Evolutionary conservation across 2,113 vertebrate genomes (phyloP).

Genomic region (Donacobius atricapilla): DNA sequence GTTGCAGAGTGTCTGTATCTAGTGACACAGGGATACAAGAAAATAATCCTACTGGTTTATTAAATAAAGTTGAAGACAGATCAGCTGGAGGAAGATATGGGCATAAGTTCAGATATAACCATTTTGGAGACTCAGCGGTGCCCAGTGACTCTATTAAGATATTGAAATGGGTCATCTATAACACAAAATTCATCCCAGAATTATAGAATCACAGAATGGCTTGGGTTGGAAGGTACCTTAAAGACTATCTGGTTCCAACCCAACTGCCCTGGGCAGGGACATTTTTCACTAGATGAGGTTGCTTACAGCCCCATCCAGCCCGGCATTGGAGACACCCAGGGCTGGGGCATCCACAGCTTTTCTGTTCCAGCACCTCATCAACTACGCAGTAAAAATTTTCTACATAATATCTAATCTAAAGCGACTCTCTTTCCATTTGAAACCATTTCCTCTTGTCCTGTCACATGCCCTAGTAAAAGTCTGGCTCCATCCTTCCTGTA

Average conservation of each 20-base stretch:
- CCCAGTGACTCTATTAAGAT: background rate
- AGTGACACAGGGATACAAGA: background rate
- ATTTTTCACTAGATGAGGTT: background rate
- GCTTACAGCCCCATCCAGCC: background rate
- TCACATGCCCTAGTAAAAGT: fast-evolving
- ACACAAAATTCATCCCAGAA: background rate
- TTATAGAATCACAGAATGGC: background rate
- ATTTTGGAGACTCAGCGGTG: background rate
- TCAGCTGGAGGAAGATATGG: background rate
- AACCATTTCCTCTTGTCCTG: background rate
- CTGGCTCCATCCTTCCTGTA: background rate
- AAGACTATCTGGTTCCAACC: background rate
- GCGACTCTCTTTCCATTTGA: background rate
- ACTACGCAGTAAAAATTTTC: background rate
- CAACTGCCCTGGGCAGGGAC: fast-evolving
- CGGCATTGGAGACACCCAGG: background rate
- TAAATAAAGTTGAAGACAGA: background rate
- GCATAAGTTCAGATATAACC: background rate
- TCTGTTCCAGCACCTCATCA: background rate
- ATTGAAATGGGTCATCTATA: background rate
- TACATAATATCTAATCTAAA: background rate
- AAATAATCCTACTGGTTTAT: background rate
- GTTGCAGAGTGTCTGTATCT: background rate
- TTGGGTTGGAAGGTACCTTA: background rate
- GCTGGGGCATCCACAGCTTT: background rate